Conservation (phyloP, 2,113 vertebrate species). For the Callaeas wilsoni region DNA sequence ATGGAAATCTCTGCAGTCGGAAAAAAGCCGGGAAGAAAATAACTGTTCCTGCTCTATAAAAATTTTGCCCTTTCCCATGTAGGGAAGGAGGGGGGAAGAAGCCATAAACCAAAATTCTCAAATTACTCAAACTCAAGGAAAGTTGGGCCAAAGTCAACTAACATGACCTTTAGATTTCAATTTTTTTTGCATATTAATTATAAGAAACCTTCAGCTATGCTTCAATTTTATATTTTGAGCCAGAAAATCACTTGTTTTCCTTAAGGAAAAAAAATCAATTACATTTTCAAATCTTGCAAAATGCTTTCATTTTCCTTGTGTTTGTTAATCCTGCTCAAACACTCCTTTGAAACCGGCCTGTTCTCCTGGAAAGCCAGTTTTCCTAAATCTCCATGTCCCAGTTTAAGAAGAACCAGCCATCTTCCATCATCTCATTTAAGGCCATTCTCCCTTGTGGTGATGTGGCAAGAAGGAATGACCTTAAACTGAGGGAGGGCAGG, state of each 20-base stretch:
- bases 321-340: not conserved
- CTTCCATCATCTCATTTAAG: not conserved
- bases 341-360: not conserved
- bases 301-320: not conserved
- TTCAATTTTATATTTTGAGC: not conserved
- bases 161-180: not conserved
- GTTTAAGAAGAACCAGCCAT: not conserved
- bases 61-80: not conserved
- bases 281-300: not conserved
- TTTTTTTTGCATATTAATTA: not conserved
- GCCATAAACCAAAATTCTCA: not conserved
- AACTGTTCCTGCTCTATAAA: not conserved
- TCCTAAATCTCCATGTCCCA: not conserved
- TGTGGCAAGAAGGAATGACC: not conserved
- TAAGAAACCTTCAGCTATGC: not conserved
- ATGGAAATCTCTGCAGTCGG: not conserved
- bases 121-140: not conserved
- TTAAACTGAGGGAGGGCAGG: too few relatives aligned
- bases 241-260: not conserved
- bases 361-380: not conserved
- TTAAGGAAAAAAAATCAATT: not conserved
- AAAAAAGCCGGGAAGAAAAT: not conserved
- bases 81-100: not conserved
- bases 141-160: not conserved
- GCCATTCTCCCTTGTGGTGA: not conserved